A percentile compares a stretch with the other conserved stretches of the same genome.
Evolutionary conservation across 2,888 invertebrate species (phyloP).

Genomic region (Callinectes sapidus): DNA sequence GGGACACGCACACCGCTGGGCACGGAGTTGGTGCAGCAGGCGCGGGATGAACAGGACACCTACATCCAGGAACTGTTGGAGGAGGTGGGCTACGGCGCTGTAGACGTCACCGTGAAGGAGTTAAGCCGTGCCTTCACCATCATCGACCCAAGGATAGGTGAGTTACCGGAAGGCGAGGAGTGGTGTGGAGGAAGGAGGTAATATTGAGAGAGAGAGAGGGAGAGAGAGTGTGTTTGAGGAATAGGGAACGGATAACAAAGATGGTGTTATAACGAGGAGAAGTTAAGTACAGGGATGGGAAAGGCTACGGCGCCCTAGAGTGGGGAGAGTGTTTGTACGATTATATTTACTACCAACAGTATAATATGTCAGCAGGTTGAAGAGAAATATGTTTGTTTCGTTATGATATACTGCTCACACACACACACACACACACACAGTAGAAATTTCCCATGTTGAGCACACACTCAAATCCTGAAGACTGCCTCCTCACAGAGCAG

Average conservation of each 20-base stretch:
- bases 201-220: background rate
- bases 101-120: constrained; percentile 68
- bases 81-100: constrained; percentile 60
- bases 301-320: background rate
- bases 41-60: constrained; percentile 69
- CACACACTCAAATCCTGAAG: background rate
- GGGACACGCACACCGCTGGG: constrained; percentile 41
- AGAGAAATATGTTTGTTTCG: background rate
- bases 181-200: background rate
- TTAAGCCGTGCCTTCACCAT: constrained; percentile 70
- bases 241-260: background rate
- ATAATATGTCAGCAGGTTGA: background rate
- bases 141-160: constrained; percentile 71
- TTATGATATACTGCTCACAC: background rate
- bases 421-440: background rate
- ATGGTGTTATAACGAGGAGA: background rate
- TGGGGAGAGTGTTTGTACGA: too few relatives aligned
- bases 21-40: constrained; percentile 53
- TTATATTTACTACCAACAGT: background rate
- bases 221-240: background rate
- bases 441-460: too few relatives aligned
- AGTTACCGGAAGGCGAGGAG: background rate
- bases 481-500: constrained; percentile 53
- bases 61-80: constrained; percentile 68
- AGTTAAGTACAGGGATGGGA: background rate